Base-by-base conservation (phyloP, 1,140 invertebrate species). In the Luehdorfia chinensis region DNA sequence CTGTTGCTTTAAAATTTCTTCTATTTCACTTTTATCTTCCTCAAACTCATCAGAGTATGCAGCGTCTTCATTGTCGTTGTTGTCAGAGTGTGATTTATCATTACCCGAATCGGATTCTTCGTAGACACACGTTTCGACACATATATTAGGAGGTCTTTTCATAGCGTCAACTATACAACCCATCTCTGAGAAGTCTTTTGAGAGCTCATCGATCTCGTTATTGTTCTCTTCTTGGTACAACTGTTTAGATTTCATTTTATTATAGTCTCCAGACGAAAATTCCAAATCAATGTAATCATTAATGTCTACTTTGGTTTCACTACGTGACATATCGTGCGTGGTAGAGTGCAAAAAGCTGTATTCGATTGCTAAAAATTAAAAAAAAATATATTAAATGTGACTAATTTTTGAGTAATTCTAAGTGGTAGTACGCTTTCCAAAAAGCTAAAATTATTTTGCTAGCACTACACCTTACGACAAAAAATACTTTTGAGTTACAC, bases 11-110 rank as follows among this genome's bases (percentile, higher is more conserved):
- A 52, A 28, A 1, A 13, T 12, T 41, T 64, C 44, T 25, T 70
- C 64, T n/a, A 43, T 50, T 14, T 78, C 81, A 59, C 74, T 80
- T 8, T 66, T 65, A 31, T 83, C 79, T 5, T 87, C 83, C 54
- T 87, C 86, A 63, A 87, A 87, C 37, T 87, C 81, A 59, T 87
- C 86, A 7, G 81, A 85, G 53, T 83, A 84, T 21, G 69, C 73
- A 16, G 75, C 69, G 5, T 84, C 75, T 9, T 80, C 69, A 23
- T 64, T 37, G 33, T 61, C 56, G 34, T 55, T 28, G 12, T 66
- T 54, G 11, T 63, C 27, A 31, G 18, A 41, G 2, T 41, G 34
- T 51, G 54, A 46, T 36, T 71, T 58, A 11, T 66, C 60, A 23
- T 73, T 52, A 21, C 73, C 70, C 13, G 58, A 52, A 1, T 72